A percentile compares a stretch with the other conserved stretches of the same genome.
Evolutionary conservation across 2,888 invertebrate species (phyloP).

Genomic region (Nemotelus nigrinus): DNA sequence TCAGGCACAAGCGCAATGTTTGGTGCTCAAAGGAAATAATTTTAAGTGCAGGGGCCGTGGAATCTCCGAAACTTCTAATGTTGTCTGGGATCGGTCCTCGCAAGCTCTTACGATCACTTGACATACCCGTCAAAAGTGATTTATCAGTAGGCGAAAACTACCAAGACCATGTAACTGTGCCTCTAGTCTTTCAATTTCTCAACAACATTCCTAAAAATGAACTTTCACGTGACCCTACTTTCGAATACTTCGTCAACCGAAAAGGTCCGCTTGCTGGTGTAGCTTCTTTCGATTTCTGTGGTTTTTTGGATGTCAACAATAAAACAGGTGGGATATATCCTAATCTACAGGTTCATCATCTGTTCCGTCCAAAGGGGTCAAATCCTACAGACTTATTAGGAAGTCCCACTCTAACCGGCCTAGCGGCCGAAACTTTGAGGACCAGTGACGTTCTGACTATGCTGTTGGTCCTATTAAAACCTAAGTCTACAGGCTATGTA

Average conservation of each 20-base stretch:
- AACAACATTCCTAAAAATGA: slow-evolving; percentile 47
- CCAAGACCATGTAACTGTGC: slow-evolving; percentile 80
- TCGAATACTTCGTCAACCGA: slow-evolving; percentile 56
- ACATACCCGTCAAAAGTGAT: slow-evolving; percentile 53
- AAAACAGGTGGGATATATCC: slow-evolving; percentile 61
- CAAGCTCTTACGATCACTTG: slow-evolving; percentile 51
- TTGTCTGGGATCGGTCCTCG: slow-evolving; percentile 56
- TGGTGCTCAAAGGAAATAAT: slow-evolving; percentile 55
- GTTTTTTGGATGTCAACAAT: slow-evolving; percentile 65
- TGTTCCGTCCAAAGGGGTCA: slow-evolving; percentile 57
- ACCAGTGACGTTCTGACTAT: slow-evolving; percentile 12
- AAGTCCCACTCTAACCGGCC: too few relatives aligned
- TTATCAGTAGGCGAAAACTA: slow-evolving; percentile 75
- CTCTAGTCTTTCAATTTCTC: slow-evolving; percentile 52
- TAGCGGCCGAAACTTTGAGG: neutral
- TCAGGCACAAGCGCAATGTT: slow-evolving; percentile 47
- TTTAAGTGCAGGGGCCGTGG: slow-evolving; percentile 57
- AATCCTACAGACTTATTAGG: neutral
- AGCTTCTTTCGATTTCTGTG: slow-evolving; percentile 59
- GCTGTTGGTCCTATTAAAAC: slow-evolving; percentile 65
- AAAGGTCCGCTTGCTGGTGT: slow-evolving; percentile 58
- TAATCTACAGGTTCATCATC: slow-evolving; percentile 67
- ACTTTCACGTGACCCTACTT: slow-evolving; percentile 58
- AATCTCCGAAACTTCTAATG: slow-evolving; percentile 56
- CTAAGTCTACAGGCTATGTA: slow-evolving; percentile 69